Evolutionary conservation across 2,797 vertebrate genomes (phyloP).

Genomic region (Rousettus madagascariensis): DNA sequence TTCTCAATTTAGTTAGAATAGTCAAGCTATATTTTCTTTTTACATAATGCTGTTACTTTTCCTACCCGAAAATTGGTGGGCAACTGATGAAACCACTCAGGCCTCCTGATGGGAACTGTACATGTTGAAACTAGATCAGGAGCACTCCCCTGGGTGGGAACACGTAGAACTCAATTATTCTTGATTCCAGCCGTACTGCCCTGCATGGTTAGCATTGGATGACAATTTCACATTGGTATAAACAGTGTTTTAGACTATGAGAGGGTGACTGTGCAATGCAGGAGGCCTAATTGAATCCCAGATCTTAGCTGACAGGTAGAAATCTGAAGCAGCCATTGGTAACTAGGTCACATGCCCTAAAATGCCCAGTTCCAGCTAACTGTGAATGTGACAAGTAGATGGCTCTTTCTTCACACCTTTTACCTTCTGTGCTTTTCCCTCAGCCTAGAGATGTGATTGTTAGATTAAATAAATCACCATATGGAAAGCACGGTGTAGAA

Average conservation of each 20-base stretch:
- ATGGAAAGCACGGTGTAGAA: neutral
- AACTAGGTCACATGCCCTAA: neutral
- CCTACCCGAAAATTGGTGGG: constrained; percentile 56
- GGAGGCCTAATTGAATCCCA: neutral
- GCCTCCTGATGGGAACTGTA: constrained; percentile 51
- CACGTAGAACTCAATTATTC: constrained; percentile 47
- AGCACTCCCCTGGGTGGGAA: constrained; percentile 26
- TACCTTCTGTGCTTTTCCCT: neutral
- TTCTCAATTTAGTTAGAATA: constrained; percentile 34
- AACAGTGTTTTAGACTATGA: neutral
- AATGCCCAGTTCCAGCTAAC: neutral
- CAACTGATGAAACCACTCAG: constrained; percentile 51
- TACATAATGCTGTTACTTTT: constrained; percentile 56
- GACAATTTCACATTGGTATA: neutral
- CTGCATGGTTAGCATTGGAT: neutral
- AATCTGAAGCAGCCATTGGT: neutral
- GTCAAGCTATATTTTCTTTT: constrained; percentile 39
- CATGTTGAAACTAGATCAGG: constrained; percentile 52
- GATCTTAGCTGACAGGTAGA: neutral
- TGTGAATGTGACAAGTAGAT: neutral
- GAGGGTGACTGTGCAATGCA: neutral
- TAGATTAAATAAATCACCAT: neutral
- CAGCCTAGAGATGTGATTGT: neutral
- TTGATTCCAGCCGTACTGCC: constrained; percentile 5
- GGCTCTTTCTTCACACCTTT: neutral